Base-by-base conservation (phyloP, 2,888 invertebrate species). In the Troilus luridus region DNA sequence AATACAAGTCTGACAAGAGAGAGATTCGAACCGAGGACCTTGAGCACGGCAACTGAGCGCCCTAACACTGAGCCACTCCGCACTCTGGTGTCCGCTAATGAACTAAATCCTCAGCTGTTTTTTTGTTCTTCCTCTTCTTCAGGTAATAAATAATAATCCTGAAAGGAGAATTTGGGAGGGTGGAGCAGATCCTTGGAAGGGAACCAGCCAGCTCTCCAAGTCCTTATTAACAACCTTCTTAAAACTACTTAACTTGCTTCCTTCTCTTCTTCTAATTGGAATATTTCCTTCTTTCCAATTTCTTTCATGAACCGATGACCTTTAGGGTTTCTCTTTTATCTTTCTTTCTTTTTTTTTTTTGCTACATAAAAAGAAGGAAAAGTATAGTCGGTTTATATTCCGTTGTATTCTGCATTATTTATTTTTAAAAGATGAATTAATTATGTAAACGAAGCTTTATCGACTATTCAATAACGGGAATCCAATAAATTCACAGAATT, bases 171-270 rank as follows among this genome's bases (percentile, higher is more conserved):
- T 64, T n/a, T 21, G 3, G 21, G 7, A n/a, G n/a, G 10, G 10
- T 67, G 67, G 14, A 67, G 67, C 0, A 27, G 12, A 14, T 67
- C 7, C 67, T 14, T 27, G 24, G 67, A 6, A 14, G 67, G 7
- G 67, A 1, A 67, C 2, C 24, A 10, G 41, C 2, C 41, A 41
- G 41, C 59, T 8, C 59, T 14, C 3, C 12, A 19, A 89, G n/a
- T 21, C 21, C 24, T 62, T 58, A 21, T 56, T 27, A 62, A 56
- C 21, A 56, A 60, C 41, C 56, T 88, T 24, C 56, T 58, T 58
- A 54, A 56, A 88, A 88, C 88, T 85, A 85, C 88, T 85, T 27
- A 64, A 64, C n/a, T 64, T n/a, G n/a, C n/a, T 54, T 88, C 17
- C 6, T n/a, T n/a, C n/a, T 27, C 54, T 17, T 59, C 59, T 54